Evolutionary conservation across 2,888 invertebrate genomes (phyloP).

Genomic region (Brassicogethes aeneus): DNA sequence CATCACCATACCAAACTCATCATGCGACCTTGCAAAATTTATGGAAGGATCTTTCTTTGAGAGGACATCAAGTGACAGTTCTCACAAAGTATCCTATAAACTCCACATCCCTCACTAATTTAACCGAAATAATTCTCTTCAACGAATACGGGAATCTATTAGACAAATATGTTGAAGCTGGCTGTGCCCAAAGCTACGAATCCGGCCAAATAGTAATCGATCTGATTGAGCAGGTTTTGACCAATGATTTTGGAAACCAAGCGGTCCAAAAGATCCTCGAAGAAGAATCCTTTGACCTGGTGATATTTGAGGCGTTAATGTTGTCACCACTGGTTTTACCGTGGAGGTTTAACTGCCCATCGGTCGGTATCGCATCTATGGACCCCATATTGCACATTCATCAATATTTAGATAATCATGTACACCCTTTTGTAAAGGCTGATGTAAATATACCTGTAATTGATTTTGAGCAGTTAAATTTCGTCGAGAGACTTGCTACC

Average conservation of each 20-base stretch:
- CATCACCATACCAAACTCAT: constrained; percentile 20
- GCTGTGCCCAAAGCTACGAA: constrained; percentile 15
- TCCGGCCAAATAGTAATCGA: constrained; percentile 10
- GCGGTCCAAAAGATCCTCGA: constrained; percentile 28
- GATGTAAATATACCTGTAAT: constrained; percentile 24
- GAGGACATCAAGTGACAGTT: constrained; percentile 26
- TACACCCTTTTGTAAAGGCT: constrained; percentile 33
- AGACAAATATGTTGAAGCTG: constrained; percentile 11
- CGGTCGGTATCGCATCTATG: constrained; percentile 32
- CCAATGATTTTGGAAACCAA: constrained; percentile 15
- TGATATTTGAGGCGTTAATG: constrained; percentile 28
- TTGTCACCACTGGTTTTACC: constrained; percentile 25
- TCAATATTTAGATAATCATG: constrained; percentile 29
- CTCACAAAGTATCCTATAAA: constrained; percentile 20
- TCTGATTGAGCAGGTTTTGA: constrained; percentile 2
- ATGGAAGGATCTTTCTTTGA: constrained; percentile 19
- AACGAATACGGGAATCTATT: constrained; percentile 27
- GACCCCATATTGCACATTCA: constrained; percentile 26
- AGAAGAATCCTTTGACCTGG: constrained; percentile 29
- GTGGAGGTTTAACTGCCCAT: constrained; percentile 31
- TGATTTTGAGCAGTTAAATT: constrained; percentile 20
- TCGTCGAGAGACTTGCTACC: constrained; percentile 26
- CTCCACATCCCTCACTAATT: constrained; percentile 17
- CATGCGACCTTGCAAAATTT: constrained; percentile 23
- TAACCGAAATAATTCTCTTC: constrained; percentile 34